Evolutionary conservation across 2,113 vertebrate species (phyloP), one percentile per base, ranked within the genome.

Genomic region (Leptocoma aspasia): DNA sequence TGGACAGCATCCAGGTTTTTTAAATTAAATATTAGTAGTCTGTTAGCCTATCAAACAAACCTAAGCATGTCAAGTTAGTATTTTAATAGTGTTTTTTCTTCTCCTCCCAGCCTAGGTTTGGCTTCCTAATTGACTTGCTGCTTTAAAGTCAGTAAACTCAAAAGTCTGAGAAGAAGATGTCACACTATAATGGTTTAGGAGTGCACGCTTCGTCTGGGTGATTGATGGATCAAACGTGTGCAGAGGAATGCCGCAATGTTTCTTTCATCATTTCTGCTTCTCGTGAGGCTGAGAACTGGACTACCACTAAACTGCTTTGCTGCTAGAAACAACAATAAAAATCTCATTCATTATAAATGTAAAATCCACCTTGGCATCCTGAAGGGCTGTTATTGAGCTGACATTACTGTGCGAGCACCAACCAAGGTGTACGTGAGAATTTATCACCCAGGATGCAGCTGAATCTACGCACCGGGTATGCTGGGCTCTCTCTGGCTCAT

Each of bases 131-230:
- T 94, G 95, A 94, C 92, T 96, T 72, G 80, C 93, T 84, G 82
- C 82, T 95, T 93, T 94, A 86, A 96, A 95, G 86, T 86, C 88
- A 86, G 92, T 81, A 90, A 94, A 95, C 69, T 90, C 93, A 52
- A 47, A 95, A 92, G 85, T 95, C 88, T 96, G 93, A 92, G 87
- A 91, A 93, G 89, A 95, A 87, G 94, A 95, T 96, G 96, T 96
- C 95, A 97, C 96, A 95, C 94, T 96, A 96, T 94, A 97, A 97
- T 85, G 96, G 96, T 94, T 97, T 90, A 94, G 96, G 84, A 95
- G 96, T 37, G 30, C 95, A 91, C 8, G 35, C 83, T 90, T 94
- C 94, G 96, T 92, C 80, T 86, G 73, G 33, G 82, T 98, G 98
- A 98, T 95, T 96, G 97, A 98, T 98, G 93, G 96, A 82, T 96